These are phyloP conservation scores for Micromys minutus DNA, from an alignment of 2,113 vertebrate species.

Conservation along the genomic window DNA sequence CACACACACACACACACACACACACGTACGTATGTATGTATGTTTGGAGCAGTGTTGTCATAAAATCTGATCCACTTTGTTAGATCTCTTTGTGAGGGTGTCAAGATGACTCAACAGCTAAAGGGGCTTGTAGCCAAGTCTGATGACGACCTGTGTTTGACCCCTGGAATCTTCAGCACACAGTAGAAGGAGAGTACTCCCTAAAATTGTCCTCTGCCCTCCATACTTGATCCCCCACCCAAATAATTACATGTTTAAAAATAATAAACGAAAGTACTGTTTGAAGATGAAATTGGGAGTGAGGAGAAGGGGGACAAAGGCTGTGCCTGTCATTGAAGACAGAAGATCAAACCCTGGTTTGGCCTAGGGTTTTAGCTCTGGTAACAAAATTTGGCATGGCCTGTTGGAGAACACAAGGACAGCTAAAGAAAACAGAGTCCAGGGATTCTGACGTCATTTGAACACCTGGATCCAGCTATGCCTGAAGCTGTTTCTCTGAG, in stretches of 20 bases:
- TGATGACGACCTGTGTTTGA: not conserved
- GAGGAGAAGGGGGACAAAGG: not conserved
- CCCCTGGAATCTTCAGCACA: not conserved
- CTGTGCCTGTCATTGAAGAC: not conserved
- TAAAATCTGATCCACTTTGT: not conserved
- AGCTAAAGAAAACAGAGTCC: not conserved
- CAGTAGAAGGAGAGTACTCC: not conserved
- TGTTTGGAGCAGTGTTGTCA: not conserved
- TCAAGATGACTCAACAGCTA: not conserved
- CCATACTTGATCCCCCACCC: not conserved
- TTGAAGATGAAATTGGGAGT: not conserved
- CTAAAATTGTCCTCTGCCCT: not conserved
- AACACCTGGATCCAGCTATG: not conserved
- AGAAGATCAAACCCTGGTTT: not conserved
- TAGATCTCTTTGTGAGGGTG: not conserved
- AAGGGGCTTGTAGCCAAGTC: not conserved
- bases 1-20: no score
- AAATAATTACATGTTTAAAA: not conserved
- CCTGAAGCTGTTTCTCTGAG: not conserved
- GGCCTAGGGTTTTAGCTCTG: not conserved
- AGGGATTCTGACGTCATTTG: not conserved
- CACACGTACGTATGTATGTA: no score
- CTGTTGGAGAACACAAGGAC: not conserved
- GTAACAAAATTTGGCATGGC: not conserved
- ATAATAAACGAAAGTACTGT: no score